Conservation (phyloP, 2,797 vertebrate genomes). For the Thripadectes ignobilis region DNA sequence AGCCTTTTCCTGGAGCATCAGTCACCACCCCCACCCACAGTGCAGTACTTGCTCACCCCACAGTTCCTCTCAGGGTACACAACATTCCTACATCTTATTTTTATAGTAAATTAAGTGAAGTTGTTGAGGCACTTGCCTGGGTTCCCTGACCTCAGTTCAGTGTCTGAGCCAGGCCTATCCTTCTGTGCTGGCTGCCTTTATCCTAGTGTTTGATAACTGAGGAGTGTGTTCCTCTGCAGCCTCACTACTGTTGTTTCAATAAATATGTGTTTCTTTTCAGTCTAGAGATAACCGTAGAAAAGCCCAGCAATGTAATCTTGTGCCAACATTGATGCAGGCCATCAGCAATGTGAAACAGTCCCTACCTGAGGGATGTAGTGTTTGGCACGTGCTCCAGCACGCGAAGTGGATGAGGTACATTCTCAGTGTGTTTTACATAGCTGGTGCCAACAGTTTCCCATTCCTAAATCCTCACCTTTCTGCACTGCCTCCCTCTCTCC, state of each 20-base stretch:
- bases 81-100: not conserved
- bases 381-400: not conserved
- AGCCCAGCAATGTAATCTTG: not conserved
- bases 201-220: not conserved
- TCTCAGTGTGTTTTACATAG: not conserved
- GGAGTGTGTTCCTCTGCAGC: not conserved
- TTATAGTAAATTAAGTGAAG: not conserved
- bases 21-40: not conserved
- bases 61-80: not conserved
- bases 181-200: not conserved
- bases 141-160: not conserved
- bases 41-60: accelerated
- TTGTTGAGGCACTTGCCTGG: not conserved
- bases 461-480: not conserved
- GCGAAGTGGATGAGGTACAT: accelerated
- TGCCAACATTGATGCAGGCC: accelerated
- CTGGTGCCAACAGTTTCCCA: not conserved
- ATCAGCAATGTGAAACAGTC: not conserved
- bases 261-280: not conserved
- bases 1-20: not conserved
- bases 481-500: not conserved
- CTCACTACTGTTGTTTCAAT: not conserved
- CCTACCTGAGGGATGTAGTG: not conserved
- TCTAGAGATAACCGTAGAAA: not conserved
- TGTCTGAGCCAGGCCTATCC: not conserved